Evolutionary conservation across 2,888 invertebrate genomes (phyloP), one percentile per base, ranked within the genome.

Genomic region (Hermaeophaga mercurialis): DNA sequence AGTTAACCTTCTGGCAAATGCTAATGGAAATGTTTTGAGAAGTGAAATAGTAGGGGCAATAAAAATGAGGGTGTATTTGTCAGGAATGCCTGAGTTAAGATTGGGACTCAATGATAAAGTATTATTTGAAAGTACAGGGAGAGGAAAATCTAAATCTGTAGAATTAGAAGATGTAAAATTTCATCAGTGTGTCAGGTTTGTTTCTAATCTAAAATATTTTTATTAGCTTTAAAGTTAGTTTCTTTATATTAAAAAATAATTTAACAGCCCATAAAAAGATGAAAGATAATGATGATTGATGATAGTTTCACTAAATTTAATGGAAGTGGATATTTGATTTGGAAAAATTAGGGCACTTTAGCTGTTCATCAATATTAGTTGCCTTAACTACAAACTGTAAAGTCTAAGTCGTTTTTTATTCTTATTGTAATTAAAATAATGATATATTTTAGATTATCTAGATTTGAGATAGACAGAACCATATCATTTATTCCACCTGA

Each of bases 401-500:
- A n/a, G n/a, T n/a, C n/a, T n/a, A n/a, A n/a, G n/a, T n/a, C n/a
- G n/a, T n/a, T n/a, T n/a, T n/a, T n/a, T n/a, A n/a, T n/a, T n/a
- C n/a, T n/a, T n/a, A n/a, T n/a, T n/a, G n/a, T n/a, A n/a, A n/a
- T n/a, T n/a, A n/a, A n/a, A n/a, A n/a, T n/a, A n/a, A n/a, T n/a
- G n/a, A n/a, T 22, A 22, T 15, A 9, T 39, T 39, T 15, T 33
- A 39, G 52, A 63, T 79, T 99, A 62, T 97, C 97, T 0, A 83
- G 98, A 52, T 98, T 98, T 78, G 98, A 99, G 77, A 97, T 97
- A 76, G 98, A 99, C 76, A 85, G 98, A 53, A 99, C 98, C 0
- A 97, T 97, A 68, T 96, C 94, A 0, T 98, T 99, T 76, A 96
- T 99, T 72, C 98, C 98, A 54, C 98, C 98, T 0, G 98, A 98